Base-by-base conservation (phyloP, 1,140 invertebrate species). In the Drosophila pseudoananassae region DNA sequence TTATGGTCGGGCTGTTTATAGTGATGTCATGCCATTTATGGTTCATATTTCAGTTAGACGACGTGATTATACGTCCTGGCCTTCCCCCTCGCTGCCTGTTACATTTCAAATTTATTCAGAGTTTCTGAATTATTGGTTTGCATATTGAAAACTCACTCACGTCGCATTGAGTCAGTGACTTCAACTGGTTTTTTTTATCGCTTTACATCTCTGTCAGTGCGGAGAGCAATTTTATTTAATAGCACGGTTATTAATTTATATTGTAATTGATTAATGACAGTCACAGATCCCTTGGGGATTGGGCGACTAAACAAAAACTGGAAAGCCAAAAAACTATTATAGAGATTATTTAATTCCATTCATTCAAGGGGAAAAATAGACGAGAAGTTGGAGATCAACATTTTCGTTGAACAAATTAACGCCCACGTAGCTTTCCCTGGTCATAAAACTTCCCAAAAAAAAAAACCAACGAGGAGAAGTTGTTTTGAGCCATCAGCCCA, bases 21-120 rank as follows among this genome's bases (percentile, higher is more conserved):
- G 83, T 83, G 83, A 88, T 88, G 83, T 88, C 78, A 88, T 88
- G 17, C 83, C 83, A 60, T 88, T 76, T 88, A 88, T 83, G 83
- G 83, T 83, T 88, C 83, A 88, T 66, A 88, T 88, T 88, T 88
- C 83, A 88, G 83, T 83, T 88, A 83, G 78, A 60, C 72, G 76
- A 73, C 68, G 82, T 76, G 77, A 87, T 78, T 82, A 70, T 68
- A 15, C 65, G 38, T 2, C 20, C 40, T 14, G 5, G 1, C 12
- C 20, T 7, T 15, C 33, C 0, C 8, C n/a, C 2, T 29, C 0
- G n/a, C 14, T 15, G 33, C 29, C 12, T 63, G 38, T 75, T 82
- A 75, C 58, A 78, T 31, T 68, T 70, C n/a, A 25, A 79, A 74
- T 64, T 69, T 78, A 59, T 64, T 58, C 46, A 50, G 43, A 55